Percentiles rank a stretch among this genome's conserved stretches.
These are phyloP conservation scores for Haliclona indistincta DNA, from an alignment of 37 sponge, comb jelly and placozoan species.

Conservation along the genomic window DNA sequence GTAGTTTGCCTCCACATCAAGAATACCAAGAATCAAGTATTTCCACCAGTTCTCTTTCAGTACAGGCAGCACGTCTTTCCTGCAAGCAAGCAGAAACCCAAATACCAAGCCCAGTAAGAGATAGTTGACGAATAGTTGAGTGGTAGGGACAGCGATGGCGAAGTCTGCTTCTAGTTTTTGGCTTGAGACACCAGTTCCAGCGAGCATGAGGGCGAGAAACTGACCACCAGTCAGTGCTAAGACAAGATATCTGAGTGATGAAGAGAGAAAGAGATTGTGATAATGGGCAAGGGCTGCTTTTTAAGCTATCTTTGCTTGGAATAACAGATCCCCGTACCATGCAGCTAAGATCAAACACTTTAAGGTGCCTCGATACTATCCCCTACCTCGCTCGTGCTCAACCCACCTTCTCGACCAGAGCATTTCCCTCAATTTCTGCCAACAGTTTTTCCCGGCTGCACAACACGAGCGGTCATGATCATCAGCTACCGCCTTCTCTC, in stretches of 20 bases:
- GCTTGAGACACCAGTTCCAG: slow-evolving; percentile 71
- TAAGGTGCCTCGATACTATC: too few relatives aligned
- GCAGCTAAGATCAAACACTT: too few relatives aligned
- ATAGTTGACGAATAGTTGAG: slow-evolving; percentile 71
- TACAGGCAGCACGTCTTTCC: slow-evolving; percentile 39
- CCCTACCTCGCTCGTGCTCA: too few relatives aligned
- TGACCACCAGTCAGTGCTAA: slow-evolving; percentile 28
- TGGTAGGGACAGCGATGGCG: slow-evolving; percentile 54
- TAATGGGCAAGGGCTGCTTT: too few relatives aligned
- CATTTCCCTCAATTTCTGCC: too few relatives aligned
- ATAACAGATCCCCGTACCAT: too few relatives aligned
- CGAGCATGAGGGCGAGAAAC: slow-evolving; percentile 65
- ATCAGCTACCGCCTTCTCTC: too few relatives aligned
- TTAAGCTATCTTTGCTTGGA: too few relatives aligned
- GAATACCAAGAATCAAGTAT: slow-evolving; percentile 63
- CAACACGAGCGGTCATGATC: too few relatives aligned
- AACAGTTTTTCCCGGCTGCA: too few relatives aligned
- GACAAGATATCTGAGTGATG: not conserved
- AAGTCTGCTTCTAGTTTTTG: slow-evolving; percentile 40
- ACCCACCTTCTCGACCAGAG: too few relatives aligned
- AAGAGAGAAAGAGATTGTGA: too few relatives aligned
- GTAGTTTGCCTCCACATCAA: slow-evolving; percentile 87
- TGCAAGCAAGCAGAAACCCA: slow-evolving; percentile 36
- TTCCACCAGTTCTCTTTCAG: slow-evolving; percentile 73
- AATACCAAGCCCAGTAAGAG: slow-evolving; percentile 53